phyloP scores from a whole-genome alignment of 1,140 invertebrate species.

The Pseudomyrmex flavicornis region DNA sequence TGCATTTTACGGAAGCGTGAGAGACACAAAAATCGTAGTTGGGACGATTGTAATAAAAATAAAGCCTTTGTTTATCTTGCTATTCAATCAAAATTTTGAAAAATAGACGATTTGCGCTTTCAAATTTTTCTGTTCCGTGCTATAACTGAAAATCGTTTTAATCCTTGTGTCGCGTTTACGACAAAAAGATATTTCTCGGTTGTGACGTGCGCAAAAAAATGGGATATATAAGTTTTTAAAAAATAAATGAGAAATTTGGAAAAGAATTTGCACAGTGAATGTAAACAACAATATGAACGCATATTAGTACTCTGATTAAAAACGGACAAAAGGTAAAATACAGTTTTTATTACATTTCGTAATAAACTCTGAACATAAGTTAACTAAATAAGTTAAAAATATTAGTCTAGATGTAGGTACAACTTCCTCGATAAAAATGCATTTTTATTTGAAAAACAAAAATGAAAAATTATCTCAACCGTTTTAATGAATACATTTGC shows the following conservation, averaged over 20 bases:
- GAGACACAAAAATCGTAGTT: constrained; percentile 20
- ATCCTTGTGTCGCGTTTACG: neutral
- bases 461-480: neutral
- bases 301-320: too few relatives aligned
- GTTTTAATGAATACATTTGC: constrained; percentile 23
- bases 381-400: constrained; percentile 8
- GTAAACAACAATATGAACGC: too few relatives aligned
- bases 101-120: constrained; percentile 9
- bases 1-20: constrained; percentile 11
- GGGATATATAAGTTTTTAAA: neutral
- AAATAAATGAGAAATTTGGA: neutral
- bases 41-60: neutral
- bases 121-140: constrained; percentile 4
- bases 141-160: constrained; percentile 18
- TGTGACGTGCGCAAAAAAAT: too few relatives aligned
- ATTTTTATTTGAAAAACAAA: neutral
- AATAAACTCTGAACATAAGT: neutral
- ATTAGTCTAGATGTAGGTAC: neutral
- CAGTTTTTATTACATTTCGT: neutral
- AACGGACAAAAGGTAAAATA: too few relatives aligned
- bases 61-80: constrained; percentile 33
- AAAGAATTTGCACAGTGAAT: too few relatives aligned
- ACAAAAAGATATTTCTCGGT: neutral
- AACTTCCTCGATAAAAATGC: neutral
- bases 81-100: constrained; percentile 30